A percentile compares a stretch with the other conserved stretches of the same genome.
phyloP scores from a whole-genome alignment of 2,113 vertebrate species.

The Hucho hucho region DNA sequence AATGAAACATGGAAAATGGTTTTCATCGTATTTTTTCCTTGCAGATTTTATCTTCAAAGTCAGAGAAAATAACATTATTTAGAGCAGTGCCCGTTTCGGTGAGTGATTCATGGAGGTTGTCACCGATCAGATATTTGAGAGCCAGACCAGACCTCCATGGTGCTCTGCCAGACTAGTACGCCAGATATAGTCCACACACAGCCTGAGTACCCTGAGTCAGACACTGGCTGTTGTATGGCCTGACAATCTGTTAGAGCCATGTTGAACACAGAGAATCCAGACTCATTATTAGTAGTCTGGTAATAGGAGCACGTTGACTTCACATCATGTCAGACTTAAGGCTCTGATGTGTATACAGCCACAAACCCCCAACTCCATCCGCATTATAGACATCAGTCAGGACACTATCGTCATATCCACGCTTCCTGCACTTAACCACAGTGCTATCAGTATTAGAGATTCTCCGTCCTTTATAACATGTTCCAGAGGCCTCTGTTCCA shows the following conservation, averaged over 20 bases:
- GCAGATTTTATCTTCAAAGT: slow-evolving; percentile 68
- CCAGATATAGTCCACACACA: slow-evolving; percentile 13
- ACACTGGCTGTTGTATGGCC: slow-evolving; percentile 47
- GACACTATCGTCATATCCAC: slow-evolving; percentile 29
- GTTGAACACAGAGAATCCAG: slow-evolving; percentile 41
- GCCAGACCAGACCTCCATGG: slow-evolving; percentile 51
- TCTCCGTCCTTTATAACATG: slow-evolving; percentile 10
- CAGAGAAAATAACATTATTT: slow-evolving; percentile 36
- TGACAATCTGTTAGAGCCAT: slow-evolving; percentile 51
- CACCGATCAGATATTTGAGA: slow-evolving; percentile 60
- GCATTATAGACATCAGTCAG: slow-evolving; percentile 37
- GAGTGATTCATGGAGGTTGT: slow-evolving; percentile 56
- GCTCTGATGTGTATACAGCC: slow-evolving; percentile 52
- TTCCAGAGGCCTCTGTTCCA: slow-evolving; percentile 40
- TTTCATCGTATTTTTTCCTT: slow-evolving; percentile 52
- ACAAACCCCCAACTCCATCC: slow-evolving; percentile 46
- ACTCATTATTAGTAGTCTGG: slow-evolving; percentile 38
- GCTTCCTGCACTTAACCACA: neutral
- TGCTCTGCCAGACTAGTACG: slow-evolving; percentile 38
- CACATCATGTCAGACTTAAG: slow-evolving; percentile 35
- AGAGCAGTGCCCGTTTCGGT: slow-evolving; percentile 51
- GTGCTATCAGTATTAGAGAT: slow-evolving; percentile 58
- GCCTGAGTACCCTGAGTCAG: slow-evolving; percentile 37
- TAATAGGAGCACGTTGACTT: slow-evolving; percentile 52
- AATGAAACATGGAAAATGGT: slow-evolving; percentile 69